Evolutionary conservation across 2,888 invertebrate genomes (phyloP), one percentile per base, ranked within the genome.

Genomic region (Ochropacha duplaris): DNA sequence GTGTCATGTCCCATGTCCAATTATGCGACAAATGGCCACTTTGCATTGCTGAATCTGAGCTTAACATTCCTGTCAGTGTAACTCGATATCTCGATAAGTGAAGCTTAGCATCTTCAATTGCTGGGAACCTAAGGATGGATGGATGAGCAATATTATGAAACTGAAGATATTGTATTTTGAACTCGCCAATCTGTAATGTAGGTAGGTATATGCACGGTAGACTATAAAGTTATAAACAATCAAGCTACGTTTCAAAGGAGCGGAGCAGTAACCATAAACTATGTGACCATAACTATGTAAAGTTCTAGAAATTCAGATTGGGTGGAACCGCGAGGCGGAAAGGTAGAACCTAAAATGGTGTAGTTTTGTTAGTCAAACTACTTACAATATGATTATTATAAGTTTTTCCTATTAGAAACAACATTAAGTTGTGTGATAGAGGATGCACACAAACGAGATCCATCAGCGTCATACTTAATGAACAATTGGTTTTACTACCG

Each of bases 1-100:
- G 54, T 58, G 71, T 76, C 80, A 79, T 80, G 78, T 79, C 74
- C 69, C 72, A 81, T 82, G 80, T 76, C 82, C 83, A 85, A 82
- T 82, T 83, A 83, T 74, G 75, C 70, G 78, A 73, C 72, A 76
- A 79, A 76, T 72, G 67, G 64, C 65, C 70, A 68, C 68, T 69
- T 69, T 63, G 66, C 64, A 70, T 70, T 74, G 67, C 61, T 66
- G 65, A 44, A 52, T 52, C 61, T 50, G 57, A 60, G 62, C 58
- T 54, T 51, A 59, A 54, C 63, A 68, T 68, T 64, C 67, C 65
- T 68, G 56, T 62, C 58, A 59, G 59, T 61, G 71, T 66, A 65
- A 72, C 36, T 69, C 65, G 64, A 54, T 57, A 59, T 58, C 49
- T 49, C 57, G 57, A 54, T 66, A 58, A 54, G 26, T 50, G 49